Percentiles rank a stretch among this genome's conserved stretches.
Evolutionary conservation across 2,888 invertebrate genomes (phyloP).

Genomic region (Serripes groenlandicus): DNA sequence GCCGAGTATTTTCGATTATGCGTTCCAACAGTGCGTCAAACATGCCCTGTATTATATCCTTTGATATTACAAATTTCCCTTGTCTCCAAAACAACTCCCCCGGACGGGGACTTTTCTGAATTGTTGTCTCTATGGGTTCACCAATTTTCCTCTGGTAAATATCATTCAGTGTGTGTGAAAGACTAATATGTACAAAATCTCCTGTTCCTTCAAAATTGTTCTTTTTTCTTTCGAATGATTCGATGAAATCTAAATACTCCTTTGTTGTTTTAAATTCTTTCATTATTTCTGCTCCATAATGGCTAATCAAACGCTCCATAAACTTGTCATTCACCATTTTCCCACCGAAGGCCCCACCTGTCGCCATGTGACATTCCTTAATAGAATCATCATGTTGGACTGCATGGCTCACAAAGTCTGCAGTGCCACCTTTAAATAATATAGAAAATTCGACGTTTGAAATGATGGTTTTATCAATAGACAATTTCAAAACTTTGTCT

Average conservation of each 20-base stretch:
- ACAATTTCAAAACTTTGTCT: background rate
- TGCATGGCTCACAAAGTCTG: background rate
- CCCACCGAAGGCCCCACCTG: conserved; percentile 1
- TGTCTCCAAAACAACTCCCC: background rate
- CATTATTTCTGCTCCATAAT: background rate
- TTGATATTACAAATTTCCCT: background rate
- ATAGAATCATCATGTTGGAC: background rate
- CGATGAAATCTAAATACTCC: background rate
- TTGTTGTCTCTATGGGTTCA: background rate
- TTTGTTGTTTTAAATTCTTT: background rate
- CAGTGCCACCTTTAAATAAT: conserved; percentile 6
- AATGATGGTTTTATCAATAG: no score
- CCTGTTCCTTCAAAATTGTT: conserved; percentile 4
- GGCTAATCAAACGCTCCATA: background rate
- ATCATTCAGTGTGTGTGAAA: background rate
- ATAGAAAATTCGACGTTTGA: background rate
- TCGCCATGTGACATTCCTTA: conserved; percentile 11
- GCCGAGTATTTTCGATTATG: background rate
- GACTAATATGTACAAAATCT: background rate
- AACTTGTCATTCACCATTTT: conserved; percentile 6
- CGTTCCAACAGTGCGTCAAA: background rate
- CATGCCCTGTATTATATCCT: background rate
- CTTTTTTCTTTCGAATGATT: background rate
- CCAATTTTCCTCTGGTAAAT: background rate
- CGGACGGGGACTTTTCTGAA: background rate